These are phyloP conservation scores for Eidolon dupreanum DNA, from an alignment of 2,797 vertebrate species.

Conservation along the genomic window DNA sequence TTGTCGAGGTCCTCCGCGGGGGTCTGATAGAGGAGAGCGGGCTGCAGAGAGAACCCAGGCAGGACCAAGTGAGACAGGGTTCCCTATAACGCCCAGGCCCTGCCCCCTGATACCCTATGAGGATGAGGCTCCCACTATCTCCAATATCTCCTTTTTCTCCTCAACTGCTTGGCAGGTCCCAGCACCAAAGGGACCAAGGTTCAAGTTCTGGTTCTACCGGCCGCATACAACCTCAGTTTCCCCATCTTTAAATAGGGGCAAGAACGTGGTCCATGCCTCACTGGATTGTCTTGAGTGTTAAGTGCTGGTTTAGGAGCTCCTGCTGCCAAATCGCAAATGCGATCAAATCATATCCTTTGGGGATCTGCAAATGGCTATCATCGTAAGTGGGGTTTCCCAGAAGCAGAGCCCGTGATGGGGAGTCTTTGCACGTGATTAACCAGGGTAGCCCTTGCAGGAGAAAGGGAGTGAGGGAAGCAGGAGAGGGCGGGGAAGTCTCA, in stretches of 20 bases:
- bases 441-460: neutral
- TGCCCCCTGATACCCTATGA: too few relatives aligned
- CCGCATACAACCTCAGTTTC: neutral
- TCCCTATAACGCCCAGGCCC: accelerated
- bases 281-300: neutral
- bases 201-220: neutral
- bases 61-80: neutral
- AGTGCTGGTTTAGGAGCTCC: neutral
- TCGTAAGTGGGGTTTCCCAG: neutral
- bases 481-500: neutral
- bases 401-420: neutral
- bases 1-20: constrained; percentile 55
- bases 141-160: neutral
- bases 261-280: neutral
- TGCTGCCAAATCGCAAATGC: neutral
- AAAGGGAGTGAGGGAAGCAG: neutral
- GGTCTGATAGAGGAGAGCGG: constrained; percentile 58
- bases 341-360: neutral
- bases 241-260: neutral
- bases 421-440: too few relatives aligned
- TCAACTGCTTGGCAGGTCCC: neutral
- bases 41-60: neutral
- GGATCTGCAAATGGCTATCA: neutral
- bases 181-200: neutral
- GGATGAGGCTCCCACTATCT: neutral